Evolutionary conservation across 1,140 invertebrate genomes (phyloP).

Genomic region (Anastrepha ludens): DNA sequence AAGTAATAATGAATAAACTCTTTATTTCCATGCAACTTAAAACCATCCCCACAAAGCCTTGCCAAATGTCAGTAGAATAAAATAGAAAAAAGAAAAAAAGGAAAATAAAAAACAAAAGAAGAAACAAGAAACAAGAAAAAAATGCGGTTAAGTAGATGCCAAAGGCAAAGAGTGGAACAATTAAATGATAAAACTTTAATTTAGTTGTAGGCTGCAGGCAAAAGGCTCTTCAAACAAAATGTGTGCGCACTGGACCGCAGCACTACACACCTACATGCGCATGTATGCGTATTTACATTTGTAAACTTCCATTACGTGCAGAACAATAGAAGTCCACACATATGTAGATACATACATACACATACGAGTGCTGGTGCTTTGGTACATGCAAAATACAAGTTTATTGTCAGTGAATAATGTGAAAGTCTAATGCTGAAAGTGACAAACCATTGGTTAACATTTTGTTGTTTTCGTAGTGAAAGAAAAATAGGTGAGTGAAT

Average conservation of each 20-base stretch:
- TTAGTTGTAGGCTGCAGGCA: background rate
- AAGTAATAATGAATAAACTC: no score
- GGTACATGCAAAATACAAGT: background rate
- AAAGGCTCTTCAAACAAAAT: slow-evolving; percentile 17
- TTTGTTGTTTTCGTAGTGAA: background rate
- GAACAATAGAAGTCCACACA: no score
- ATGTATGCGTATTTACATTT: background rate
- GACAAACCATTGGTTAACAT: background rate
- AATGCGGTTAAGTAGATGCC: slow-evolving; percentile 27
- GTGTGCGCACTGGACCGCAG: background rate
- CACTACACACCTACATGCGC: background rate
- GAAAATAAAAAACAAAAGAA: no score
- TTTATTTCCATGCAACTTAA: no score
- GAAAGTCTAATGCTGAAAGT: background rate
- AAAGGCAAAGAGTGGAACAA: slow-evolving; percentile 8
- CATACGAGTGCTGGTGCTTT: background rate
- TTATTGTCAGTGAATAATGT: slow-evolving; percentile 21
- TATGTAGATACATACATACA: no score
- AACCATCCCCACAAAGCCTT: no score
- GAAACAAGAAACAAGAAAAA: background rate
- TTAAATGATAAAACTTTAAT: slow-evolving; percentile 44
- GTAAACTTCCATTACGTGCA: no score
- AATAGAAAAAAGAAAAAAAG: no score
- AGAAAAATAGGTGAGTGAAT: slow-evolving; percentile 10
- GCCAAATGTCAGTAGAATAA: no score